These are phyloP conservation scores for Chironomus tepperi DNA, from an alignment of 1,140 invertebrate species.

Conservation along the genomic window DNA sequence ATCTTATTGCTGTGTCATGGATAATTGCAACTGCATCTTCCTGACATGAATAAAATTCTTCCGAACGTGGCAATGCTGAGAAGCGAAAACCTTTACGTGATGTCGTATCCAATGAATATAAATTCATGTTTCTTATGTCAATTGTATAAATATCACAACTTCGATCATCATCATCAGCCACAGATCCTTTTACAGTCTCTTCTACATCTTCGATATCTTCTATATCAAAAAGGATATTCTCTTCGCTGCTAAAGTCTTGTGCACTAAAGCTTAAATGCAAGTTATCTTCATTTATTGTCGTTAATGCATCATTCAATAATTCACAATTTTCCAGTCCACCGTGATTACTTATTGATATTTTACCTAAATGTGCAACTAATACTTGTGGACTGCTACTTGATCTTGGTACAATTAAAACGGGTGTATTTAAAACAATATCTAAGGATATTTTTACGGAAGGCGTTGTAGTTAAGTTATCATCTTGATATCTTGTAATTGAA, in stretches of 20 bases:
- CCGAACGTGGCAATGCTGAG: slow-evolving; percentile 32
- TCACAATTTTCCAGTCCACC: neutral
- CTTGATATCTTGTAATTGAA: slow-evolving; percentile 17
- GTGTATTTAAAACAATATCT: slow-evolving; percentile 76
- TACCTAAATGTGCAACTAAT: slow-evolving; percentile 86
- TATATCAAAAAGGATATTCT: neutral
- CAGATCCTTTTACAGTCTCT: slow-evolving; percentile 17
- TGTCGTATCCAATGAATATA: slow-evolving; percentile 63
- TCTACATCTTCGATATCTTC: slow-evolving; percentile 5
- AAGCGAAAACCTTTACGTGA: slow-evolving; percentile 33
- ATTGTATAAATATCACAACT: slow-evolving; percentile 33
- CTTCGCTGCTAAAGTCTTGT: slow-evolving; percentile 6
- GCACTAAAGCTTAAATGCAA: neutral
- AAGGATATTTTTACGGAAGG: slow-evolving; percentile 36
- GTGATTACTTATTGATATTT: slow-evolving; percentile 61
- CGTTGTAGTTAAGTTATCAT: neutral
- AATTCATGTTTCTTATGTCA: slow-evolving; percentile 76
- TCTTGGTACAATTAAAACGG: slow-evolving; percentile 78
- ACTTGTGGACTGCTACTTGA: slow-evolving; percentile 70
- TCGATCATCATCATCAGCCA: slow-evolving; percentile 27
- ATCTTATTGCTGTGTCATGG: slow-evolving; percentile 64
- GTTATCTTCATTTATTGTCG: slow-evolving; percentile 25
- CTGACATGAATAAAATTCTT: slow-evolving; percentile 33
- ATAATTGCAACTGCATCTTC: slow-evolving; percentile 37
- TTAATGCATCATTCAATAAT: slow-evolving; percentile 19